Percentiles rank a stretch among this genome's conserved stretches.
These are phyloP conservation scores for Rostratula benghalensis DNA, from an alignment of 2,113 vertebrate genomes.

Conservation along the genomic window DNA sequence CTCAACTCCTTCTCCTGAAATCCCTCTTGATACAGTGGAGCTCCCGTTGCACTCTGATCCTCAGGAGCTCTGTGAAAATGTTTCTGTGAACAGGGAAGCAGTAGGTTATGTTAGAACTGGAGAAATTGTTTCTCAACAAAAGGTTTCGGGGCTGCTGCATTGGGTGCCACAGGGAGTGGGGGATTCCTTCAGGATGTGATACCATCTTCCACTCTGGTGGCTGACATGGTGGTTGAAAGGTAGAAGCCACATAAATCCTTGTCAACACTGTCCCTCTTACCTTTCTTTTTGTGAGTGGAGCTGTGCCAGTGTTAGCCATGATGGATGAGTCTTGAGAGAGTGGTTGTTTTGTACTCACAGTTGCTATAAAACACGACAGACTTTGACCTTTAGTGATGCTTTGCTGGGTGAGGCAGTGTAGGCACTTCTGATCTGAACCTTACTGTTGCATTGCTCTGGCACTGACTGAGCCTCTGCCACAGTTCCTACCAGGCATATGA, in stretches of 20 bases:
- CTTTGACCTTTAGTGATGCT: not conserved
- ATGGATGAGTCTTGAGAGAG: not conserved
- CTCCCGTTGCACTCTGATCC: not conserved
- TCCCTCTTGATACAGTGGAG: not conserved
- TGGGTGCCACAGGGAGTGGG: not conserved
- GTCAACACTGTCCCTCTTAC: not conserved
- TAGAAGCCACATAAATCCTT: not conserved
- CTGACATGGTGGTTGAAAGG: not conserved
- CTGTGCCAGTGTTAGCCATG: not conserved
- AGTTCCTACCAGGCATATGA: not conserved
- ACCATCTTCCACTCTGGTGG: not conserved
- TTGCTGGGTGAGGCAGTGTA: not conserved
- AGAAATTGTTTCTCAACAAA: not conserved
- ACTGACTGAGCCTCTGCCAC: not conserved
- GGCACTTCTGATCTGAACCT: not conserved
- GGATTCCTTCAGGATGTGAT: not conserved
- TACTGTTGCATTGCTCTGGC: not conserved
- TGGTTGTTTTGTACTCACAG: not conserved
- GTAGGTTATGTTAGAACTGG: not conserved
- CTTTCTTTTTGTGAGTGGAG: not conserved
- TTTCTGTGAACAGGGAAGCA: not conserved
- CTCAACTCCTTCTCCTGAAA: not conserved
- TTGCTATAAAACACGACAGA: not conserved
- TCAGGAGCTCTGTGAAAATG: not conserved
- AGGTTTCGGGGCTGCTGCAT: not conserved